Evolutionary conservation across 2,113 vertebrate genomes (phyloP), one percentile per base, ranked within the genome.

Genomic region (Saimiri boliviensis): DNA sequence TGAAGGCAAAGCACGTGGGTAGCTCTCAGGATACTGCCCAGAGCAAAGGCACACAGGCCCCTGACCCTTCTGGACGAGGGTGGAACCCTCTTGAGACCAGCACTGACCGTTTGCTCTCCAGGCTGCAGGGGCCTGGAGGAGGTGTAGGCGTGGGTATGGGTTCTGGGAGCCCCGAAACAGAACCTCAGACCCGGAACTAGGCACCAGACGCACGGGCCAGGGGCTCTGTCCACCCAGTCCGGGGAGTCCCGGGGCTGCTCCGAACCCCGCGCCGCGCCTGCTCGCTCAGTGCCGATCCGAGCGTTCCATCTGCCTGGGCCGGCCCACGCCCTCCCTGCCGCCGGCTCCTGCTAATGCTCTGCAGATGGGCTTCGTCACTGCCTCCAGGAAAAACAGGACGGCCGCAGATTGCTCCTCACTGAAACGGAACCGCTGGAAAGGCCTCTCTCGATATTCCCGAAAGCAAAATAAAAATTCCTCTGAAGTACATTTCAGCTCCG

Each of bases 301-400:
- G 60, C 52, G 54, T 45, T 74, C 81, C 40, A 47, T 96, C 54
- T 60, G 97, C 94, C 96, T 89, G 97, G 97, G 95, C 60, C 91
- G 91, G 82, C 86, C 84, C 7, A 9, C 2, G 3, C n/a, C 17
- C 6, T 16, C 71, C 20, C 8, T 40, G 4, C 35, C 1, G 0
- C 1, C 16, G 25, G 13, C 49, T 42, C 77, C 76, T 3, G 35
- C 92, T 98, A 98, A 98, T 90, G 97, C 93, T 96, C 98, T 98
- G 89, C 98, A 98, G 98, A 98, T 98, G 98, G 95, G 94, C 96
- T 92, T 98, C 95, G 74, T 94, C 71, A 23, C 95, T 19, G 97
- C 93, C 98, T 98, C 98, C 98, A 99, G 98, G 97, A 98, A 98
- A 98, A 98, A 98, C 96, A 98, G 88, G 74, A 88, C n/a, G 30